Conservation (phyloP, 2,113 vertebrate genomes). For the Xyrauchen texanus region DNA sequence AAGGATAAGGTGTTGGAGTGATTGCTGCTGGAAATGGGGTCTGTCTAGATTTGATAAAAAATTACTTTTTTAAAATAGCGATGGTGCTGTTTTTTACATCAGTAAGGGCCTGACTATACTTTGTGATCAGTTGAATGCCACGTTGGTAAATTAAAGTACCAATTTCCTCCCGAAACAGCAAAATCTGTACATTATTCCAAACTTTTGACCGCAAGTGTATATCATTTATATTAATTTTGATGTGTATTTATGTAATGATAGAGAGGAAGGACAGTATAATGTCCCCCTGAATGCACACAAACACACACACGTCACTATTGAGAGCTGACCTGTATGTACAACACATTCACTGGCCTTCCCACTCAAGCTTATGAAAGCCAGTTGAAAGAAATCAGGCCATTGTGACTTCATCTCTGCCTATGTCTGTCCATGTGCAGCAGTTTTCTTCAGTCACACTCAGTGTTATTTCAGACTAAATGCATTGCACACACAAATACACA, state of each 20-base stretch:
- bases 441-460: slow-evolving; percentile 3
- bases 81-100: too few species aligned
- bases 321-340: slow-evolving; percentile 18
- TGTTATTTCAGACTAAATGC: slow-evolving; percentile 1
- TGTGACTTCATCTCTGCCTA: slow-evolving; percentile 21
- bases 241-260: neutral
- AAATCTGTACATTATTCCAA: too few species aligned
- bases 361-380: slow-evolving; percentile 20
- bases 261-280: neutral
- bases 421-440: slow-evolving; percentile 10
- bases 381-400: slow-evolving; percentile 37
- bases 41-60: too few species aligned
- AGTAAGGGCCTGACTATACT: too few species aligned
- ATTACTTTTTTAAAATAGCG: too few species aligned
- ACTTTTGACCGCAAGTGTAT: too few species aligned
- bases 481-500: neutral
- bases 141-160: too few species aligned
- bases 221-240: neutral
- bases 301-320: neutral
- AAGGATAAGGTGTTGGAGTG: too few species aligned
- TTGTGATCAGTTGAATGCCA: too few species aligned
- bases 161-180: too few species aligned
- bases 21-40: too few species aligned
- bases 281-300: neutral
- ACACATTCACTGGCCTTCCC: slow-evolving; percentile 20